These are phyloP conservation scores for Pluvialis apricaria DNA, from an alignment of 2,113 vertebrate genomes.

Conservation along the genomic window DNA sequence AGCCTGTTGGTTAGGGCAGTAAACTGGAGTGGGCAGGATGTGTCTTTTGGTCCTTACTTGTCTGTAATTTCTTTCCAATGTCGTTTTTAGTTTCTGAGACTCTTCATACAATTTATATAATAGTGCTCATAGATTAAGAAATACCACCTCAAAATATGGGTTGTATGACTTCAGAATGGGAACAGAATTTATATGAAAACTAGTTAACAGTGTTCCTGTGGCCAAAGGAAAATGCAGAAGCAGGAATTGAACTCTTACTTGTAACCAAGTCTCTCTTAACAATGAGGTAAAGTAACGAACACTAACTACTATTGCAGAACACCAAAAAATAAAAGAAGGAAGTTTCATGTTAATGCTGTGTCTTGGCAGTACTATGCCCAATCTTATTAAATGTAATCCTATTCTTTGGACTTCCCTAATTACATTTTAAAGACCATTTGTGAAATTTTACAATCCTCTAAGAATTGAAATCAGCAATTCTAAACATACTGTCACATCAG, in stretches of 20 bases:
- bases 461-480: not conserved
- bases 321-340: not conserved
- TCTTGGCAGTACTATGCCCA: not conserved
- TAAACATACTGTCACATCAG: not conserved
- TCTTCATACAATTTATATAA: not conserved
- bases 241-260: not conserved
- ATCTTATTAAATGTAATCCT: slow-evolving; percentile 14
- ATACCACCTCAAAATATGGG: not conserved
- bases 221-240: not conserved
- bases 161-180: not conserved
- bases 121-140: not conserved
- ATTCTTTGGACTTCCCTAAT: slow-evolving; percentile 18
- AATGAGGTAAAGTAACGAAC: not conserved
- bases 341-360: not conserved
- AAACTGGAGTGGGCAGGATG: not conserved
- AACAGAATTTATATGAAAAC: not conserved
- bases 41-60: not conserved
- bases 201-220: not conserved
- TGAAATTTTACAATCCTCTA: not conserved
- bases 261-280: not conserved
- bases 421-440: not conserved
- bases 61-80: not conserved
- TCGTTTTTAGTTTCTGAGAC: not conserved
- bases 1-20: not conserved
- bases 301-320: not conserved